These are phyloP conservation scores for Scolopax bukidnonensis DNA, from an alignment of 2,797 vertebrate species.

Conservation along the genomic window DNA sequence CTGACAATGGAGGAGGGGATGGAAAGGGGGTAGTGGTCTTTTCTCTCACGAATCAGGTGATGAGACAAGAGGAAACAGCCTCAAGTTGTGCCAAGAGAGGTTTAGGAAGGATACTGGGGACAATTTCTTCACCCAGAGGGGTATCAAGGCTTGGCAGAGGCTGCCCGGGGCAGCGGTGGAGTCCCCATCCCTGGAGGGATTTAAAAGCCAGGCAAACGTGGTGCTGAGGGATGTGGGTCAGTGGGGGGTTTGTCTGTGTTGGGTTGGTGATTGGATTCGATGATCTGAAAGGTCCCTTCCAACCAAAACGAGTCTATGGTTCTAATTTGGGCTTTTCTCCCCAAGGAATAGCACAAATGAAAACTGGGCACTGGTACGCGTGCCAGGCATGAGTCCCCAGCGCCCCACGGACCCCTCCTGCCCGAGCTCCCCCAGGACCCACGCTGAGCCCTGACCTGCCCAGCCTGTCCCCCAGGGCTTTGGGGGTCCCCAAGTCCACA, in stretches of 20 bases:
- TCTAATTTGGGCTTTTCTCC: neutral
- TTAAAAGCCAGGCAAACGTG: neutral
- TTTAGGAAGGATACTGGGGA: neutral
- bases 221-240: neutral
- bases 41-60: neutral
- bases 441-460: neutral
- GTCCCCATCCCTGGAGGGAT: neutral
- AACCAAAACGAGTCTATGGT: neutral
- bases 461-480: neutral
- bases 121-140: neutral
- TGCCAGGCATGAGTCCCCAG: neutral
- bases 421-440: accelerated
- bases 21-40: neutral
- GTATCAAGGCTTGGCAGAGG: neutral
- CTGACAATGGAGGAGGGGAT: neutral
- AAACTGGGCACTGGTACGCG: accelerated
- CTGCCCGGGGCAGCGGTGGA: neutral
- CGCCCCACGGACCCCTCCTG: neutral
- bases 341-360: neutral
- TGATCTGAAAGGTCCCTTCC: neutral
- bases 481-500: accelerated
- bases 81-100: neutral
- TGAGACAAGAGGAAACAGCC: neutral
- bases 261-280: neutral
- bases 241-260: neutral